Evolutionary conservation across 1,140 invertebrate genomes (phyloP).

Genomic region (Probaryconus sp.): DNA sequence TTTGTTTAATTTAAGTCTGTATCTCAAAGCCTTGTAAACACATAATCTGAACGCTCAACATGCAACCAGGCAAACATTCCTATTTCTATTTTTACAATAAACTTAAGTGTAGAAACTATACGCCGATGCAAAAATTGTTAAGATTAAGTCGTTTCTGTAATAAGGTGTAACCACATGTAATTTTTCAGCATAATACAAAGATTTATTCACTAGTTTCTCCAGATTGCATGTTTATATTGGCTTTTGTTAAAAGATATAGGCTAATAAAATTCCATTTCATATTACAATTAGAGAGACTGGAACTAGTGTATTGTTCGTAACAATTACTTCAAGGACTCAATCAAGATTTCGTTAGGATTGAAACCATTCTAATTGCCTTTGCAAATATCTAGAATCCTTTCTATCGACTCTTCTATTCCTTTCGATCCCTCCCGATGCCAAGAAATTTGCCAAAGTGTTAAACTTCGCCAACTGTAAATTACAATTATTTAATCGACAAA

Average conservation of each 20-base stretch:
- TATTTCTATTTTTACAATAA: slow-evolving; percentile 18
- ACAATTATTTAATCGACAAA: no score
- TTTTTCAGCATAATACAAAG: slow-evolving; percentile 36
- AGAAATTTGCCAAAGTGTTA: slow-evolving; percentile 15
- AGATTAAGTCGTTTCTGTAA: slow-evolving; percentile 37
- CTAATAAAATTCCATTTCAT: no score
- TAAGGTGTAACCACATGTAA: slow-evolving; percentile 37
- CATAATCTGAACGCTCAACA: neutral
- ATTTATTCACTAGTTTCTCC: slow-evolving; percentile 41
- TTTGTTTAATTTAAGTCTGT: slow-evolving; percentile 19
- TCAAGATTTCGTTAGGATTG: no score
- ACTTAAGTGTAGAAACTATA: slow-evolving; percentile 14
- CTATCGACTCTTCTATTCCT: no score
- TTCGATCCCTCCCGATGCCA: no score
- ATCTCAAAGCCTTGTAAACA: slow-evolving; percentile 7
- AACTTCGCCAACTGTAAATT: no score
- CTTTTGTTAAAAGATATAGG: slow-evolving; percentile 26
- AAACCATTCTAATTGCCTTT: no score
- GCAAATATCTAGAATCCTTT: no score
- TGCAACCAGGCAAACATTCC: slow-evolving; percentile 8
- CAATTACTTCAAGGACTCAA: no score
- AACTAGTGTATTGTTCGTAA: no score
- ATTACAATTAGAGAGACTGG: no score
- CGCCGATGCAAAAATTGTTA: slow-evolving; percentile 7
- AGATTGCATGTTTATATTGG: slow-evolving; percentile 20